Percentiles rank a stretch among this genome's conserved stretches.
phyloP scores from a whole-genome alignment of 2,113 vertebrate species.

The Saimiri boliviensis region DNA sequence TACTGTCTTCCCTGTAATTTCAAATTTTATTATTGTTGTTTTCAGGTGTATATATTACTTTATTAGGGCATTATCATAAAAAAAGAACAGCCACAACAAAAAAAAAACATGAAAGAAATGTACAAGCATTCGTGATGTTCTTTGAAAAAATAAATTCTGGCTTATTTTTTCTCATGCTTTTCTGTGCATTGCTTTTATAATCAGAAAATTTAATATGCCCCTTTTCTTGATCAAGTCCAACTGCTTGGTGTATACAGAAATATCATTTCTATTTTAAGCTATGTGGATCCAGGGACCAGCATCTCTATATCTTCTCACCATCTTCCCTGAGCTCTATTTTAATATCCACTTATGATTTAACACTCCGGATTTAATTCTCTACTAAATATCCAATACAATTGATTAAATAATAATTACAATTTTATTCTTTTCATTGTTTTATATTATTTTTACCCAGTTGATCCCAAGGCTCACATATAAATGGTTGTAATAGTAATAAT shows the following conservation, averaged over 20 bases:
- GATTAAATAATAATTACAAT: slow-evolving; percentile 14
- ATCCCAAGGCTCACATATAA: background rate
- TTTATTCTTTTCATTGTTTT: background rate
- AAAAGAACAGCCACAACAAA: background rate
- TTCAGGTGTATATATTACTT: background rate
- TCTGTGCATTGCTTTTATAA: background rate
- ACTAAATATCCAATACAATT: background rate
- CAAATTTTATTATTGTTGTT: background rate
- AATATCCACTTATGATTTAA: background rate
- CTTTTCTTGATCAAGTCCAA: background rate
- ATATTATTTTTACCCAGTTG: slow-evolving; percentile 28
- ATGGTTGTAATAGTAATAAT: background rate
- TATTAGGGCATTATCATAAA: background rate
- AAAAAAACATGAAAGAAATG: background rate
- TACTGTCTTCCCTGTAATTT: background rate
- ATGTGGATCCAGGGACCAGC: background rate
- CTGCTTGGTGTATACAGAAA: background rate
- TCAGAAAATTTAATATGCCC: background rate
- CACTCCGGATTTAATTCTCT: background rate
- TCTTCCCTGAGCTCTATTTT: background rate
- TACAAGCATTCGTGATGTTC: background rate
- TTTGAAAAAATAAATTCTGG: background rate
- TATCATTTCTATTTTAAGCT: background rate
- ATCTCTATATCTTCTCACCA: background rate
- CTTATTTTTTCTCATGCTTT: background rate